phyloP scores from a whole-genome alignment of 2,113 vertebrate species.

The Hoplias malabaricus region DNA sequence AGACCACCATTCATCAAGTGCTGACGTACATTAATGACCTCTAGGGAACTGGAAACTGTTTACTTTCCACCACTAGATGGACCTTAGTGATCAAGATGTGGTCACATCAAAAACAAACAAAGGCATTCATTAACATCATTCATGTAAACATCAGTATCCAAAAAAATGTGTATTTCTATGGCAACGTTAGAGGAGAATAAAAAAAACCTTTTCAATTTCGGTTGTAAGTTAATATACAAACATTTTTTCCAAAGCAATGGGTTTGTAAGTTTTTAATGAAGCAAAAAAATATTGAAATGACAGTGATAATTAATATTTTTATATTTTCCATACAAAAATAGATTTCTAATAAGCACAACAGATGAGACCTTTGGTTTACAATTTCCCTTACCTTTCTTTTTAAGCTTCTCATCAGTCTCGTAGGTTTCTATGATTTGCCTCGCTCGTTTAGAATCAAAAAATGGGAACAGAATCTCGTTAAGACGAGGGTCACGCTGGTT shows the following conservation, averaged over 20 bases:
- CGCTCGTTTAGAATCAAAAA: slow-evolving; percentile 93
- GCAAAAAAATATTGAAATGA: no score
- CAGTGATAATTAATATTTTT: no score
- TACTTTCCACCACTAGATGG: slow-evolving; percentile 11
- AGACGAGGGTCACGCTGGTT: slow-evolving; percentile 94
- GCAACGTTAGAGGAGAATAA: no score
- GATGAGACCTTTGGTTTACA: no score
- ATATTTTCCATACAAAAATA: no score
- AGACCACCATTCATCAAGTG: not conserved
- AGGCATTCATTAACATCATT: not conserved
- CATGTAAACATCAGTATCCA: no score
- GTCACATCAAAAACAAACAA: not conserved
- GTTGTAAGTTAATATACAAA: no score
- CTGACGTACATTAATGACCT: not conserved
- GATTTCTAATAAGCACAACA: no score
- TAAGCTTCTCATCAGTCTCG: slow-evolving; percentile 88
- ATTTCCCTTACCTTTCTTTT: slow-evolving; percentile 81
- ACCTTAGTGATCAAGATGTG: not conserved
- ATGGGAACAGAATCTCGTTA: slow-evolving; percentile 98
- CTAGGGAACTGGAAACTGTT: not conserved
- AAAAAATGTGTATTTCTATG: no score
- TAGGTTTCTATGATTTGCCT: slow-evolving; percentile 94
- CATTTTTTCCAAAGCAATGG: no score
- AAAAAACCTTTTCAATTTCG: no score
- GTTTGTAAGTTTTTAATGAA: no score